Evolutionary conservation across 2,888 invertebrate species (phyloP).

Genomic region (Ethmia dodecea): DNA sequence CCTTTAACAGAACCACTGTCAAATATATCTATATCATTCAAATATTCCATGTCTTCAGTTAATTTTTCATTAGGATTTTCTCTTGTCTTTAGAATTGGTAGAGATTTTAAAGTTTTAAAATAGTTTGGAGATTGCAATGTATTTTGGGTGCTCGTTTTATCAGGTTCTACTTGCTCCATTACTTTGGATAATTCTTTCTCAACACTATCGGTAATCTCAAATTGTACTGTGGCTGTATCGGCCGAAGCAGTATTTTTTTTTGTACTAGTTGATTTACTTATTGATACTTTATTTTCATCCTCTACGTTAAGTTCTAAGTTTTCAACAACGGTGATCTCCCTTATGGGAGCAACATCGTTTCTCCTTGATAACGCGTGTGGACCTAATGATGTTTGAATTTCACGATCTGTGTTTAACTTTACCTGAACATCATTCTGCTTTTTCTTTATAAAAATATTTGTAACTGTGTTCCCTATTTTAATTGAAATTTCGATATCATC

Average conservation of each 20-base stretch:
- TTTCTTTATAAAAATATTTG: slow-evolving; percentile 57
- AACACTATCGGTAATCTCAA: slow-evolving; percentile 61
- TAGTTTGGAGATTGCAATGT: slow-evolving; percentile 12
- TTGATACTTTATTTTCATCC: slow-evolving; percentile 10
- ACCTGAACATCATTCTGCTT: slow-evolving; percentile 51
- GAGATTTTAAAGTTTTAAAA: neutral
- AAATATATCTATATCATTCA: slow-evolving; percentile 55
- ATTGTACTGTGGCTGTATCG: slow-evolving; percentile 50
- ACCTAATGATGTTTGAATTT: slow-evolving; percentile 49
- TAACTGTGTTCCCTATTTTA: slow-evolving; percentile 51
- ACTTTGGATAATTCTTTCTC: slow-evolving; percentile 55
- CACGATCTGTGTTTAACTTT: slow-evolving; percentile 51
- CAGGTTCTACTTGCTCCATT: slow-evolving; percentile 39
- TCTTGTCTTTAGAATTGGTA: neutral
- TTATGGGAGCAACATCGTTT: slow-evolving; percentile 14
- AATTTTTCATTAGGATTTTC: slow-evolving; percentile 9
- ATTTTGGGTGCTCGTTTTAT: no score
- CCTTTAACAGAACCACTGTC: slow-evolving; percentile 51
- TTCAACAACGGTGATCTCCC: slow-evolving; percentile 19
- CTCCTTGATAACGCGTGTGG: slow-evolving; percentile 22
- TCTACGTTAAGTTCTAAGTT: slow-evolving; percentile 28
- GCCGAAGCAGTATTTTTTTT: slow-evolving; percentile 64
- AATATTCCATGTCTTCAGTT: slow-evolving; percentile 28
- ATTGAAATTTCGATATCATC: slow-evolving; percentile 63
- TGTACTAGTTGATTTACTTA: slow-evolving; percentile 30